Evolutionary conservation across 2,797 vertebrate species (phyloP).

Genomic region (Pangasius macronema): DNA sequence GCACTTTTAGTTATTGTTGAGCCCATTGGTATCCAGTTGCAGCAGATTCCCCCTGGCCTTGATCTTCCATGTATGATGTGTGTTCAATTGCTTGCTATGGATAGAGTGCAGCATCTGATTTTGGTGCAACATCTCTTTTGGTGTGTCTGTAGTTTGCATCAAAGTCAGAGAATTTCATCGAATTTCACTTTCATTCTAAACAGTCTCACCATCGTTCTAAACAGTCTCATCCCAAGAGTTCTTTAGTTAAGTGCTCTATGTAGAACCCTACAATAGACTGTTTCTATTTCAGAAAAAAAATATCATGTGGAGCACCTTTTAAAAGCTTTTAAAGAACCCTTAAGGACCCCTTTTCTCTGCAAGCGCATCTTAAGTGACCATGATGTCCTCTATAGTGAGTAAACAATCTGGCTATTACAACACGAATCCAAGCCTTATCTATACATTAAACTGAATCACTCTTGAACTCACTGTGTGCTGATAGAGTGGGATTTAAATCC

Average conservation of each 20-base stretch:
- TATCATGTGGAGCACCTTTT: too few relatives aligned
- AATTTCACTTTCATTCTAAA: background rate
- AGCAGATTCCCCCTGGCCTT: background rate
- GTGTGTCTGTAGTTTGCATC: background rate
- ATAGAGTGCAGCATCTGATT: background rate
- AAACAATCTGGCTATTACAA: background rate
- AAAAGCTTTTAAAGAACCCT: background rate
- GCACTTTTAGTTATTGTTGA: background rate
- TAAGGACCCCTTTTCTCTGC: background rate
- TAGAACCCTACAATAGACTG: background rate
- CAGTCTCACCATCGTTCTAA: background rate
- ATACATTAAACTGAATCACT: conserved; percentile 5
- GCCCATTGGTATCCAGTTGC: background rate
- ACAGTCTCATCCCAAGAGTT: background rate
- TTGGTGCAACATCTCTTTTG: background rate
- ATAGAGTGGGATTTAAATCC: conserved; percentile 6
- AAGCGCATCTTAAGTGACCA: background rate
- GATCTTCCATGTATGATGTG: background rate
- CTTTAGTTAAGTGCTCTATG: background rate
- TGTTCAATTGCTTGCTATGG: background rate
- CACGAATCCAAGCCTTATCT: background rate
- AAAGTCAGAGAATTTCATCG: background rate
- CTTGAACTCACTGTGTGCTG: conserved; percentile 10
- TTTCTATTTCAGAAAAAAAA: background rate
- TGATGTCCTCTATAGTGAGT: background rate